Percentiles rank a stretch among this genome's conserved stretches.
Evolutionary conservation across 2,113 vertebrate genomes (phyloP).

Genomic region (Leucosticte australis): DNA sequence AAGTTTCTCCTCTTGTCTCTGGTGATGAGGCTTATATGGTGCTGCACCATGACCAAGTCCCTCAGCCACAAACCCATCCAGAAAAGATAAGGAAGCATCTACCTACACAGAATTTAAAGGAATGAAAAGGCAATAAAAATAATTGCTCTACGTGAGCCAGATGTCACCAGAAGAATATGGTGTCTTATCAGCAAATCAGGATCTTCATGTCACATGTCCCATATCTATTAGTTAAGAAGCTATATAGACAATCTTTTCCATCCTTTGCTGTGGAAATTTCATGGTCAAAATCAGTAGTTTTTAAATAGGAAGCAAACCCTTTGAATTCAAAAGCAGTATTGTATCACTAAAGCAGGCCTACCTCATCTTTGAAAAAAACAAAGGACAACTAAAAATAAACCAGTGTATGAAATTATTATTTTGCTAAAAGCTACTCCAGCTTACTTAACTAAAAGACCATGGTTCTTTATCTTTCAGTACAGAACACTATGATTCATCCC

Average conservation of each 20-base stretch:
- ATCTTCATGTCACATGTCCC: not conserved
- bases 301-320: not conserved
- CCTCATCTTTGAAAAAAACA: not conserved
- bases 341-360: not conserved
- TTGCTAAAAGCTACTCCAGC: not conserved
- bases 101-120: constrained; percentile 74
- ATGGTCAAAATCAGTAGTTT: not conserved
- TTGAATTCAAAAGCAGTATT: not conserved
- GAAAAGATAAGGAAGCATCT: constrained; percentile 94
- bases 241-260: not conserved
- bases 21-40: constrained; percentile 93
- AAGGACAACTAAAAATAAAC: not conserved
- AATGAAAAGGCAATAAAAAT: not conserved
- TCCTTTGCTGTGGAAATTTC: not conserved
- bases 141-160: not conserved
- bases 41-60: constrained; percentile 86
- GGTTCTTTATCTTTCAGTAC: not conserved
- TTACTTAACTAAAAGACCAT: not conserved
- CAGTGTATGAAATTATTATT: not conserved
- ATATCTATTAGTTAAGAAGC: not conserved
- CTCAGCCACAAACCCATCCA: constrained; percentile 95
- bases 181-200: not conserved
- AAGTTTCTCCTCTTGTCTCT: constrained; percentile 89
- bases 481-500: not conserved
- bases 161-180: not conserved